phyloP scores from a whole-genome alignment of 2,113 vertebrate genomes.

The Noctilio leporinus region DNA sequence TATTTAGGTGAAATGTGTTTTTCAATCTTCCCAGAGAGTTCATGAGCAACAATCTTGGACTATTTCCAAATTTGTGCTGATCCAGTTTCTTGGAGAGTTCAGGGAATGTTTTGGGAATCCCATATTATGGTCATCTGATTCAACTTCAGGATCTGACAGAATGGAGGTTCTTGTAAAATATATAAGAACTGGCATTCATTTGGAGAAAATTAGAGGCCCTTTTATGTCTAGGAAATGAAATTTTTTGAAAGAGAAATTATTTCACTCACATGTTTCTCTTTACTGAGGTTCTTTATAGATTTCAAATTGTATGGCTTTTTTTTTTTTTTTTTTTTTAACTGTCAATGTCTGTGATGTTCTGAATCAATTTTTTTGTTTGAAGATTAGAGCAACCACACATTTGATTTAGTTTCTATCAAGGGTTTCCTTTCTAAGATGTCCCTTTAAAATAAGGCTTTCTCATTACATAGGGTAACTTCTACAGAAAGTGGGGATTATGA shows the following conservation, averaged over 20 bases:
- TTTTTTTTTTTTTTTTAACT: background rate
- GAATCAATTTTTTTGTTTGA: constrained; percentile 59
- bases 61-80: background rate
- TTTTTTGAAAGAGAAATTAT: constrained; percentile 52
- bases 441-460: background rate
- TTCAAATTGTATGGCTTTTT: background rate
- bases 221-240: constrained; percentile 30
- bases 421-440: background rate
- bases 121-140: constrained; percentile 11
- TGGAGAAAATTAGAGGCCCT: constrained; percentile 39
- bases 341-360: constrained; percentile 38
- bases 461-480: background rate
- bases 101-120: background rate
- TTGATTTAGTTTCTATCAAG: constrained; percentile 43
- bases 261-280: constrained; percentile 49
- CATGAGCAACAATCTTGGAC: background rate
- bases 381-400: constrained; percentile 29
- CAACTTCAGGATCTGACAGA: constrained; percentile 5
- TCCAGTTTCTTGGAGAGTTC: background rate
- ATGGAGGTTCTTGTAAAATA: background rate
- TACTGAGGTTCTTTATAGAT: background rate
- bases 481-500: background rate
- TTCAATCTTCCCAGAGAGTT: constrained; percentile 10
- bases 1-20: constrained; percentile 6
- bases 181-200: background rate